Conservation (phyloP, 1,140 invertebrate species). For the Saccostrea glomerata region DNA sequence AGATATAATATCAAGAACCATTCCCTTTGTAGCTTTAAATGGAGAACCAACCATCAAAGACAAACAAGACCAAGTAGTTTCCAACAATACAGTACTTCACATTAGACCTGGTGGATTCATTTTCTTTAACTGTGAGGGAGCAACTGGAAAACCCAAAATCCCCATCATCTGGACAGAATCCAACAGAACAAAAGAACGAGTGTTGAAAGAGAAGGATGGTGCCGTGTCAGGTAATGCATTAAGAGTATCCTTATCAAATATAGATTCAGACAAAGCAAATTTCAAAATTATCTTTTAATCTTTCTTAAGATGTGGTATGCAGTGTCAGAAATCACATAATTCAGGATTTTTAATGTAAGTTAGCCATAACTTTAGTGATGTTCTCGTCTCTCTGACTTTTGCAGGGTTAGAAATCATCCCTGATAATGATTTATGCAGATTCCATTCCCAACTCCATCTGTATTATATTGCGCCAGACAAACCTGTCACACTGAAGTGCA, state of each 20-base stretch:
- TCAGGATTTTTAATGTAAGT: too few species aligned
- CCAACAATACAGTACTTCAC: not conserved
- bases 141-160: not conserved
- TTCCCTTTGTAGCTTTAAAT: not conserved
- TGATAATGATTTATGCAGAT: slow-evolving; percentile 15
- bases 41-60: not conserved
- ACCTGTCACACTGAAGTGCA: not conserved
- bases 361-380: too few species aligned
- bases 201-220: not conserved
- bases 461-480: not conserved
- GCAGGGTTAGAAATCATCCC: not conserved
- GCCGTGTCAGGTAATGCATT: not conserved
- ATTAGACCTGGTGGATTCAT: not conserved
- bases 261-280: not conserved
- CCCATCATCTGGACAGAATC: slow-evolving; percentile 15
- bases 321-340: too few species aligned
- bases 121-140: slow-evolving; percentile 2
- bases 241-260: too few species aligned
- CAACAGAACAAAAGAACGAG: not conserved
- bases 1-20: not conserved
- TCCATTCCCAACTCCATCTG: not conserved
- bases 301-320: too few species aligned
- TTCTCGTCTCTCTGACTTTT: not conserved
- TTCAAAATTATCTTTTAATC: too few species aligned
- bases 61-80: not conserved